These are phyloP conservation scores for Drosophila melanosoma DNA, from an alignment of 2,888 invertebrate genomes.

Conservation along the genomic window DNA sequence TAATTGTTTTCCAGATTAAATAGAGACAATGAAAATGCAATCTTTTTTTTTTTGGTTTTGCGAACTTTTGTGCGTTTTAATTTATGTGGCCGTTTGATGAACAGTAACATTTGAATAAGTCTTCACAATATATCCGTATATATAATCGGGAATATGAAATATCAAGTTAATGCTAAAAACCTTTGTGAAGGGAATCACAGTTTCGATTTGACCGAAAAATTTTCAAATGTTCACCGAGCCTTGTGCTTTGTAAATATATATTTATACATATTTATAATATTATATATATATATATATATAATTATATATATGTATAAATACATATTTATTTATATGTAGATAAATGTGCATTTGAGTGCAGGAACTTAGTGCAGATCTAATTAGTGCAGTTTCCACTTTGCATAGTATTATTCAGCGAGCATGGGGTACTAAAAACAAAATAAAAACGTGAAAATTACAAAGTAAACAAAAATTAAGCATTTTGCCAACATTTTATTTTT, in stretches of 20 bases:
- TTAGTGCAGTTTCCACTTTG: constrained; percentile 55
- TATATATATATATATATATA: constrained; percentile 49
- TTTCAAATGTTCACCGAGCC: constrained; percentile 28
- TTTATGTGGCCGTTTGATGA: constrained; percentile 45
- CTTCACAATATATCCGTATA: constrained; percentile 7
- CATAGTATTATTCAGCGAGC: constrained; percentile 38
- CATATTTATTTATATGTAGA: constrained; percentile 36
- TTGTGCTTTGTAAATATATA: constrained; percentile 63
- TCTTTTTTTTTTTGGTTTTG: constrained; percentile 31
- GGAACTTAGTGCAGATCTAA: constrained; percentile 73
- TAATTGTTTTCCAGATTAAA: constrained; percentile 50
- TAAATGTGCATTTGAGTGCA: constrained; percentile 69
- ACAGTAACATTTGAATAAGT: constrained; percentile 20
- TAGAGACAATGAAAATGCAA: constrained; percentile 58
- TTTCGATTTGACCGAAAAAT: constrained; percentile 38
- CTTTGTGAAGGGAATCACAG: constrained; percentile 33
- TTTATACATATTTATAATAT: constrained; percentile 35
- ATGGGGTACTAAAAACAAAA: constrained; percentile 36
- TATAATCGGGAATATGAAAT: constrained; percentile 3
- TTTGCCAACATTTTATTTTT: constrained; percentile 74
- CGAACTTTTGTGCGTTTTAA: constrained; percentile 69
- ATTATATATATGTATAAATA: constrained; percentile 34
- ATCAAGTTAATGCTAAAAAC: constrained; percentile 6
- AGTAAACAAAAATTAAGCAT: constrained; percentile 36
- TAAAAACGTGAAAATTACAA: constrained; percentile 7